Percentiles rank a stretch among this genome's conserved stretches.
Conservation (phyloP, 2,797 vertebrate species). For the Rhinella marina region DNA sequence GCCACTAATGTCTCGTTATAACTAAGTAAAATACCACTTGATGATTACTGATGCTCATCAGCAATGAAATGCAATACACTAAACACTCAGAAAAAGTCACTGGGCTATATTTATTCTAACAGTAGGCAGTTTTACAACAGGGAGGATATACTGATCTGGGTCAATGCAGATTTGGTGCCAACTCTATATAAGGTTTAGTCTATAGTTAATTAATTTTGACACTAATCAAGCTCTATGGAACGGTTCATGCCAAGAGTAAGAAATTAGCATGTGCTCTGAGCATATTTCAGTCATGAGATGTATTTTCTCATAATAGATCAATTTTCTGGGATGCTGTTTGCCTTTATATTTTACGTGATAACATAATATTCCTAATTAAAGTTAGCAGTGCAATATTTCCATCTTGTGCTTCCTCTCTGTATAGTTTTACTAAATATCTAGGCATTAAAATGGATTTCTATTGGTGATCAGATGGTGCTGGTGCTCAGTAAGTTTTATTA, state of each 20-base stretch:
- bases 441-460: background rate
- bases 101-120: conserved; percentile 13
- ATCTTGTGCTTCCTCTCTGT: background rate
- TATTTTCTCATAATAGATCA: background rate
- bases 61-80: background rate
- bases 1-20: background rate
- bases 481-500: background rate
- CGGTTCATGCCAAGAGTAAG: background rate
- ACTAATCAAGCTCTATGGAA: conserved; percentile 17
- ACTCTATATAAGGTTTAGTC: conserved; percentile 19
- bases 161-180: conserved; percentile 9
- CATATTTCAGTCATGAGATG: conserved; percentile 10
- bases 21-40: background rate
- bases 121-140: conserved; percentile 6
- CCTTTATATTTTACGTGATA: background rate
- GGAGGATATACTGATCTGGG: background rate
- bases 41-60: conserved; percentile 1
- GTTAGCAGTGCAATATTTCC: background rate
- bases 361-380: background rate
- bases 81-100: background rate
- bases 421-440: background rate
- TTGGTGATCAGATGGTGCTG: background rate
- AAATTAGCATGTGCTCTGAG: conserved; percentile 1
- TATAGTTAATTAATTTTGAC: conserved; percentile 39
- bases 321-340: background rate